Evolutionary conservation across 2,113 vertebrate genomes (phyloP), one percentile per base, ranked within the genome.

Genomic region (Cynopterus brachyotis): DNA sequence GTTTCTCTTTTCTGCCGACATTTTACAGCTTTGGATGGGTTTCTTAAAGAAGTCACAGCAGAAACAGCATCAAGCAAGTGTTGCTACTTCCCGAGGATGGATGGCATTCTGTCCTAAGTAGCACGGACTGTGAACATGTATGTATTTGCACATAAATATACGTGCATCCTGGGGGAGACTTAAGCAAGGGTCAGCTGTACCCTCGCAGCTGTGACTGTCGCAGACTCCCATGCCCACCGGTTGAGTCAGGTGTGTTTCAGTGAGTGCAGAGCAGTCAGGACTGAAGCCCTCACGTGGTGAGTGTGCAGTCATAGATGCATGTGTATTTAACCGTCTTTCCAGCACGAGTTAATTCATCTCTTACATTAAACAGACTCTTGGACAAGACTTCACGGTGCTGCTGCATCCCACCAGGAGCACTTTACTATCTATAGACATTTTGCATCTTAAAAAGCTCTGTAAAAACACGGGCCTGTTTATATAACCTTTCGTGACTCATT

Each of bases 401-500:
- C 85, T 40, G 15, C 30, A 22, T 88, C 19, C 92, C 70, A 78
- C 50, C 28, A 60, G 89, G 60, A 50, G 15, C 16, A 50, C 72
- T 72, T 80, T 81, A 81, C 89, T 91, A 80, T 96, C 60, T 82
- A 95, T 72, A 96, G 95, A 70, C 86, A 93, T 85, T 81, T 50
- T 91, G 67, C 55, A 35, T 76, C 85, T 96, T 62, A 72, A 83
- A 87, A 75, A 75, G 35, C 30, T 30, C 37, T 84, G 59, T 2
- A 12, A 90, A 84, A 96, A 93, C 66, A 95, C 60, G 40, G 47
- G 42, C 32, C 73, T 96, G 70, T 96, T 97, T 97, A 94, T 69
- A 91, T 81, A 89, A 96, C 86, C 95, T 97, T 89, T 96, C 30
- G 3, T 76, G 89, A 93, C 92, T 76, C 59, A 93, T 93, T 96